Conservation (phyloP, 2,888 invertebrate genomes). For the Dasysyrphus albostriatus region DNA sequence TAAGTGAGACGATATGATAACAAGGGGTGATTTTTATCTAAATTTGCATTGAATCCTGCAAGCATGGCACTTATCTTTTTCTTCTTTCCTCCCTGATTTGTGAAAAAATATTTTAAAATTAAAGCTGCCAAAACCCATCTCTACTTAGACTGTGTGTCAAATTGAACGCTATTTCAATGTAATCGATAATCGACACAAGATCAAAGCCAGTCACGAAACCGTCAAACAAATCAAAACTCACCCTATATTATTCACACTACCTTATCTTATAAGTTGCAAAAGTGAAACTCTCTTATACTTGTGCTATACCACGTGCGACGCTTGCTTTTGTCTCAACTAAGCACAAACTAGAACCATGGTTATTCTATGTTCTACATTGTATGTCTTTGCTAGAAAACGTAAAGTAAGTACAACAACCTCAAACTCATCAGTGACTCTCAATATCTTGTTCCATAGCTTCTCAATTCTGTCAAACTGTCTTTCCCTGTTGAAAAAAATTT, state of each 20-base stretch:
- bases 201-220: no score
- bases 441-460: neutral
- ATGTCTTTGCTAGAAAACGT: neutral
- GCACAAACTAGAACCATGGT: neutral
- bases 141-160: no score
- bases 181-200: no score
- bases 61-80: no score
- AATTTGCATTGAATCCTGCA: no score
- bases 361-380: slow-evolving; percentile 4
- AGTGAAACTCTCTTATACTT: neutral
- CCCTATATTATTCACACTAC: neutral
- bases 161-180: no score
- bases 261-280: neutral
- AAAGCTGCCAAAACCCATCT: no score
- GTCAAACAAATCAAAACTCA: neutral
- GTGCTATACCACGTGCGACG: neutral
- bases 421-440: neutral
- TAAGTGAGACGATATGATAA: no score
- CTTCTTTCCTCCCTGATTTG: no score
- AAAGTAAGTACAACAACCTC: neutral
- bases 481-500: neutral
- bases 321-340: neutral
- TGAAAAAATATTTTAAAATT: no score
- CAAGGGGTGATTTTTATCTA: no score
- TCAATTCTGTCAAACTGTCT: neutral